Conservation (phyloP, 2,797 vertebrate genomes). For the Apogon hyalosoma region DNA sequence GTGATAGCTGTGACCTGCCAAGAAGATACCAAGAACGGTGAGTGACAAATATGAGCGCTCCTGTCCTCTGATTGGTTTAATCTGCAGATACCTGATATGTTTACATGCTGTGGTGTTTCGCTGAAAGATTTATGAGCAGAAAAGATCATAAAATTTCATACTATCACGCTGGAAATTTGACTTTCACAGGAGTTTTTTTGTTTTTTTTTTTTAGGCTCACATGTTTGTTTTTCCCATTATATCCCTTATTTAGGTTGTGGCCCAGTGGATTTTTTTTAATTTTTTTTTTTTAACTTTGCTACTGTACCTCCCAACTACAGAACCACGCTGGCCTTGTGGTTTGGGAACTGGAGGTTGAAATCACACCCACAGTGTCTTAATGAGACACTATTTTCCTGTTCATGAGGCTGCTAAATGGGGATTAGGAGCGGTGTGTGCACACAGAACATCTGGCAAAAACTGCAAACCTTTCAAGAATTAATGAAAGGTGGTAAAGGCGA, state of each 20-base stretch:
- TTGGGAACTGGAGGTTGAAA: constrained; percentile 34
- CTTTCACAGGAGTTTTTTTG: background rate
- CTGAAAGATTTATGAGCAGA: constrained; percentile 14
- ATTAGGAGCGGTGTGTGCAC: background rate
- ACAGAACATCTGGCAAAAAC: constrained; percentile 9
- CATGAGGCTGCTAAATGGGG: background rate
- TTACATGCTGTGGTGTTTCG: background rate
- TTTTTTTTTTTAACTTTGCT: constrained; percentile 10
- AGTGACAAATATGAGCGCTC: constrained; percentile 47
- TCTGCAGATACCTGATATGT: background rate
- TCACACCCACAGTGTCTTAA: constrained; percentile 44
- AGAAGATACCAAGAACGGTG: constrained; percentile 76
- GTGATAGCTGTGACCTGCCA: constrained; percentile 78
- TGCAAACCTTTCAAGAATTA: constrained; percentile 1
- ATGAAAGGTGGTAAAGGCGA: constrained; percentile 2
- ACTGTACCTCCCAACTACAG: constrained; percentile 14
- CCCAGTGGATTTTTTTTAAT: background rate
- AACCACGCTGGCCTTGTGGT: constrained; percentile 40
- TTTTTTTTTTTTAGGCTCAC: constrained; percentile 4
- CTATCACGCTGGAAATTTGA: background rate
- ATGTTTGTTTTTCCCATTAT: constrained; percentile 30
- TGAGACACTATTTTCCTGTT: constrained; percentile 13
- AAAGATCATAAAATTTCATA: background rate
- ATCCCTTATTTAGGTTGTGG: background rate
- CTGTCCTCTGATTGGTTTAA: constrained; percentile 14